phyloP scores from a whole-genome alignment of 2,888 invertebrate species.

The Rosalia funebris region DNA sequence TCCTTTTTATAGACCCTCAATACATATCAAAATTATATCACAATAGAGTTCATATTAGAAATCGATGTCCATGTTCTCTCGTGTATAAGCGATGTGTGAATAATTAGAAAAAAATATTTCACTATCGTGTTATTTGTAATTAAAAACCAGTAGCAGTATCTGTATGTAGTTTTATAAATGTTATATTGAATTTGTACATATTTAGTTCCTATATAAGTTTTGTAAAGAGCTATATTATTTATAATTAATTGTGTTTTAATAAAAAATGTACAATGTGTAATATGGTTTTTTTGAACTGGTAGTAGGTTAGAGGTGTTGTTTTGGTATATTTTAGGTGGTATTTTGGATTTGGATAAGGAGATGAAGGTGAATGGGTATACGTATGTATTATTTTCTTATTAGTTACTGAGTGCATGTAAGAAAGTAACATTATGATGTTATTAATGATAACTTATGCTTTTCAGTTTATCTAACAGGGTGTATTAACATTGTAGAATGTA shows the following conservation, averaged over 20 bases:
- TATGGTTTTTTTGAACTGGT: slow-evolving; percentile 6
- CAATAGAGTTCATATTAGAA: no score
- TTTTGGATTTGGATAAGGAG: slow-evolving; percentile 16
- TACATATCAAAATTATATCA: no score
- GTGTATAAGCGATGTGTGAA: no score
- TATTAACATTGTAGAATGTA: no score
- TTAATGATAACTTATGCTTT: no score
- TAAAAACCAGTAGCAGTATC: no score
- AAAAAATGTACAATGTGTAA: slow-evolving; percentile 13
- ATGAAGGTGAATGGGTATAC: slow-evolving; percentile 3
- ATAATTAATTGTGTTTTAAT: slow-evolving; percentile 20
- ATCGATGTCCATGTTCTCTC: not conserved
- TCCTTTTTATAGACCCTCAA: no score
- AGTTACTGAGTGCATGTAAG: slow-evolving; percentile 12
- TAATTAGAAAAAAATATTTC: no score
- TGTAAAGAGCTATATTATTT: slow-evolving; percentile 24
- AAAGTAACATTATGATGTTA: no score
- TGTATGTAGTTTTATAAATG: not conserved
- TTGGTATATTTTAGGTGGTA: slow-evolving; percentile 17
- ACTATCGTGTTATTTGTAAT: no score
- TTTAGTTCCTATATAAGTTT: slow-evolving; percentile 22
- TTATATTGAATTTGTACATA: slow-evolving; percentile 17
- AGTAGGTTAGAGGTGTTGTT: slow-evolving; percentile 4
- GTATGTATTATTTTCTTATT: slow-evolving; percentile 6
- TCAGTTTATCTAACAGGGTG: no score